A percentile compares a stretch with the other conserved stretches of the same genome.
Conservation (phyloP, 1,140 invertebrate species). For the Vanessa atalanta region DNA sequence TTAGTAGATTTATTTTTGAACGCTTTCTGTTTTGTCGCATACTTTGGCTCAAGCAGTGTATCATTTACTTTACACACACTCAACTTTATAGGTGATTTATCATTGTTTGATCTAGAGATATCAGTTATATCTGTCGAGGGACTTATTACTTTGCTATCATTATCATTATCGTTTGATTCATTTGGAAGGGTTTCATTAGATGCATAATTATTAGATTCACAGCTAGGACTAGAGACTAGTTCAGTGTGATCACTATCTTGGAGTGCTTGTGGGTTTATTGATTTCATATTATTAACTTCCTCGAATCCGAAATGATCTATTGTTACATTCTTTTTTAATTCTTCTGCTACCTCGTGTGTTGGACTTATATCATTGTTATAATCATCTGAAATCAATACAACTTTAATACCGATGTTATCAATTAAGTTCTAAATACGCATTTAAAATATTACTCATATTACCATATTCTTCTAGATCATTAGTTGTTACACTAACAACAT, state of each 20-base stretch:
- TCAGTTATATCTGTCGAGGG: no score
- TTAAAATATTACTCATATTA: background rate
- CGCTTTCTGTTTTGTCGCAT: conserved; percentile 29
- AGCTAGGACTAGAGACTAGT: no score
- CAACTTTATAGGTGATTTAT: background rate
- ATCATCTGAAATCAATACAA: background rate
- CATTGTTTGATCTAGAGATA: background rate
- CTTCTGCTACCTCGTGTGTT: background rate
- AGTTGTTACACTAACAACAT: conserved; percentile 36
- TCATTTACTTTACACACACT: background rate
- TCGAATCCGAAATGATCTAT: background rate
- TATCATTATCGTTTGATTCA: no score
- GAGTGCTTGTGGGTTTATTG: background rate
- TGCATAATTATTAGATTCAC: no score
- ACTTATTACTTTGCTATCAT: no score
- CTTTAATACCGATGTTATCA: background rate
- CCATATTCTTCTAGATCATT: conserved; percentile 24
- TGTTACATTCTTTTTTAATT: background rate
- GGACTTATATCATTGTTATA: background rate
- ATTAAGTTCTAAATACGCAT: background rate
- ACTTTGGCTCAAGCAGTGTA: background rate
- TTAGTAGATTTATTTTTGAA: conserved; percentile 37
- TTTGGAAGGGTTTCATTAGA: no score
- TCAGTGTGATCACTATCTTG: background rate
- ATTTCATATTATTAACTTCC: background rate